Evolutionary conservation across 2,888 invertebrate species (phyloP), one percentile per base, ranked within the genome.

Genomic region (Dioctria linearis): DNA sequence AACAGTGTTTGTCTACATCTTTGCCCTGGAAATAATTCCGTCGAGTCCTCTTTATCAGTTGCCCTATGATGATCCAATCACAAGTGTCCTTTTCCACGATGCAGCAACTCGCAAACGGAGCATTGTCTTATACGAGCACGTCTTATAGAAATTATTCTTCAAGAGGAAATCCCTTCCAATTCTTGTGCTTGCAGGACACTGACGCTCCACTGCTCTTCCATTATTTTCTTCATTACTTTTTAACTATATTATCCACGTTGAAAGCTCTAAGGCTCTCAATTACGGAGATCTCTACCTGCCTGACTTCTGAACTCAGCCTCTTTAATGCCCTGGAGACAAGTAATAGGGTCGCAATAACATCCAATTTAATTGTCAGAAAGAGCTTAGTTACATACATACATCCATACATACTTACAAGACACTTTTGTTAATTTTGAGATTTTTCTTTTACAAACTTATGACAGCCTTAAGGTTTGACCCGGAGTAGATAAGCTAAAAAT

Each of bases 181-280:
- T 9, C 9, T 39, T 11, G n/a, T 25, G 11, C 37, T 42, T 43
- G 43, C 54, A 46, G 25, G 8, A 66, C 3, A 46, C 5, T 67
- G 67, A 46, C 37, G 46, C 46, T 46, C 43, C 2, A 9, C 5
- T 25, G 8, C 51, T 9, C 11, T 9, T 5, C 51, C 37, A 37
- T 69, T 69, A 51, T 51, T 37, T 69, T 69, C 69, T 69, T n/a
- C 40, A 69, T 69, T 37, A 69, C 49, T 54, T 69, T 69, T 51
- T 69, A 69, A 69, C 69, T 69, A 49, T 37, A 69, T 69, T 54
- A 69, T 37, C 69, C 9, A n/a, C 39, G 69, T 3, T 49, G 1
- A 13, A 43, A 67, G 49, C 51, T 54, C 69, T 25, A 49, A 49
- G 69, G 37, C 37, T 49, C 69, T 69, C 69, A 69, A 69, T 69